Evolutionary conservation across 2,888 invertebrate genomes (phyloP).

Genomic region (Leptogaster cylindrica): DNA sequence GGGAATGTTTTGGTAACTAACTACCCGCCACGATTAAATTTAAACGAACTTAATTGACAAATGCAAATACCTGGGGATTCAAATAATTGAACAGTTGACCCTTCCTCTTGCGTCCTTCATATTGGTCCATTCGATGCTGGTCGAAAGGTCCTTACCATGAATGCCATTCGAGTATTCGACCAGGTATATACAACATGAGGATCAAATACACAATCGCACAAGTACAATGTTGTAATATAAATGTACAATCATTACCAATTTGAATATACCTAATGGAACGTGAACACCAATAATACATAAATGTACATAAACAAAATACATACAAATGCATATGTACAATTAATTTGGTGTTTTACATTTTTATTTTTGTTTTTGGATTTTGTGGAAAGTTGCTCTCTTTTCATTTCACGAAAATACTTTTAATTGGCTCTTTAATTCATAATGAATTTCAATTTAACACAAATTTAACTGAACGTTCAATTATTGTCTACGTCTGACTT

Average conservation of each 20-base stretch:
- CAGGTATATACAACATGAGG: too few relatives aligned
- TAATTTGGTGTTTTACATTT: slow-evolving; percentile 22
- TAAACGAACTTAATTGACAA: slow-evolving; percentile 41
- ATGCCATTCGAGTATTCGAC: not conserved
- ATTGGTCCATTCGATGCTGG: too few relatives aligned
- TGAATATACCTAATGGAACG: too few relatives aligned
- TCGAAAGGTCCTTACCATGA: not conserved
- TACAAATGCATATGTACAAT: not conserved
- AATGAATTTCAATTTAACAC: slow-evolving; percentile 43
- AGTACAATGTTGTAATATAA: too few relatives aligned
- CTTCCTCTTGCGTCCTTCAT: too few relatives aligned
- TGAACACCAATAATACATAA: too few relatives aligned
- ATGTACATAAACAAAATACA: not conserved
- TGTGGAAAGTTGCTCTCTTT: slow-evolving; percentile 6
- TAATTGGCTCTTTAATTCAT: slow-evolving; percentile 43
- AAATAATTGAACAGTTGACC: slow-evolving; percentile 30
- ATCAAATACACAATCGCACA: too few relatives aligned
- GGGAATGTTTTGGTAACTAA: slow-evolving; percentile 40
- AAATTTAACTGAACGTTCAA: slow-evolving; percentile 37
- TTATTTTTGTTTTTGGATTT: too few relatives aligned
- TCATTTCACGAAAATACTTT: slow-evolving; percentile 38
- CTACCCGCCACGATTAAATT: slow-evolving; percentile 36
- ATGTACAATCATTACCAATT: too few relatives aligned
- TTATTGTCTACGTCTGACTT: slow-evolving; percentile 2
- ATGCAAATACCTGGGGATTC: slow-evolving; percentile 39